These are phyloP conservation scores for Rhizomys pruinosus DNA, from an alignment of 2,113 vertebrate species.

Conservation along the genomic window DNA sequence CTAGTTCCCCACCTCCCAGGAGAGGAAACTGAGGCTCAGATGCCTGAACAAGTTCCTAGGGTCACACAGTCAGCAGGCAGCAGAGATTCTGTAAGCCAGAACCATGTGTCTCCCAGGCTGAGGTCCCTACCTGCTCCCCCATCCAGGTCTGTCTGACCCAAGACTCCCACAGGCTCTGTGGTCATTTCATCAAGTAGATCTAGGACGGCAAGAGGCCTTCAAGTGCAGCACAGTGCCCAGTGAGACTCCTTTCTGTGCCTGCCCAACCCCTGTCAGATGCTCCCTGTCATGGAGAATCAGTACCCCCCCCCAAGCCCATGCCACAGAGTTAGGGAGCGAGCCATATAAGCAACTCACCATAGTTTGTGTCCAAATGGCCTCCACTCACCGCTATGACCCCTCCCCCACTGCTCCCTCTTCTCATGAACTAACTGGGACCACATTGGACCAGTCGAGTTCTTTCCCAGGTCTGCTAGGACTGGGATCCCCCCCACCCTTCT, in stretches of 20 bases:
- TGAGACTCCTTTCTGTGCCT: background rate
- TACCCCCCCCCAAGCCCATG: background rate
- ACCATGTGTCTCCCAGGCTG: background rate
- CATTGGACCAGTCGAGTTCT: background rate
- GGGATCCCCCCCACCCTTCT: background rate
- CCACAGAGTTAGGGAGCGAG: accelerated
- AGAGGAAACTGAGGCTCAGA: background rate
- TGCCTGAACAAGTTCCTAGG: background rate
- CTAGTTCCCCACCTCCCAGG: background rate
- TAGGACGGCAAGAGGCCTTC: background rate
- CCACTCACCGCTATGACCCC: too few relatives aligned
- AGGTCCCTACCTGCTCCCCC: background rate
- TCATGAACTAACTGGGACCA: background rate
- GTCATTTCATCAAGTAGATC: background rate
- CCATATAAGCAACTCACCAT: background rate
- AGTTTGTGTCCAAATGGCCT: too few relatives aligned
- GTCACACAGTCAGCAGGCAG: background rate
- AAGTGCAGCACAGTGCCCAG: background rate
- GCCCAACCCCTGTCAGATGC: background rate
- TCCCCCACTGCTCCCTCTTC: background rate
- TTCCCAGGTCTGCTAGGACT: background rate
- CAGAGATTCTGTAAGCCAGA: background rate
- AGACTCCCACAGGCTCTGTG: background rate
- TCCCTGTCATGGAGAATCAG: background rate
- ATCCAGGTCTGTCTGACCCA: background rate